Base-by-base conservation (phyloP, 35 echinoderm and acorn worm species). In the Apostichopus parvimensis region DNA sequence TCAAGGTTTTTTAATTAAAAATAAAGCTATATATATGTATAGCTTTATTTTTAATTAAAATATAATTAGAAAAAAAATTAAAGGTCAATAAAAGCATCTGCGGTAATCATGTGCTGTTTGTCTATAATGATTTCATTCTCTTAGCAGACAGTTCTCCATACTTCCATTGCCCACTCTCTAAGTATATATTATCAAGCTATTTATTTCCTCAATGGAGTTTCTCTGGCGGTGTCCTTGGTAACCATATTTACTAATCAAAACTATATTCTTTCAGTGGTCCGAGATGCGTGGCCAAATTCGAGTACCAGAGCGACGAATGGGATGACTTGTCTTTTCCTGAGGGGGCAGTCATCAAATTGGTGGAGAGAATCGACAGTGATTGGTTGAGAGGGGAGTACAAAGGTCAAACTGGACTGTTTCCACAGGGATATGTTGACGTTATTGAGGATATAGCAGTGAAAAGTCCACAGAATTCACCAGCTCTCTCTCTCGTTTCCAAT, bases 351-450 rank as follows among this genome's bases (percentile, higher is more conserved):
- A 95, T 98, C 91, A 80, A 80, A 73, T 80, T 98, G 23, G 22
- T 95, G n/a, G 93, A 92, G 56, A 78, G 84, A 23, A 87, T 96
- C 1, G 97, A 91, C 45, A 54, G 87, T 82, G 95, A 99, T 56
- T 98, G 97, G 97, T 82, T 93, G 60, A 96, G 82, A 59, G 97
- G 97, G 45, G 91, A 96, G 92, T 91, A 94, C 8, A 83, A 83
- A 6, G 93, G 97, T 23, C 75, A 96, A 54, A 93, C 82, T 3
- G 95, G 97, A n/a, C 92, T 96, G 62, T 99, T 99, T 20, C 97
- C 97, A 1, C 73, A 83, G 23, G 91, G 90, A 10, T 99, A 93
- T 79, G 95, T 99, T 20, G 97, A 99, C 6, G 77, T 99, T 34
- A 82, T 96, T 64, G 97, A 99, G 92, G 91, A 96, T 86, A 80